Base-by-base conservation (phyloP, 2,888 invertebrate species). In the Lissonota sp. region DNA sequence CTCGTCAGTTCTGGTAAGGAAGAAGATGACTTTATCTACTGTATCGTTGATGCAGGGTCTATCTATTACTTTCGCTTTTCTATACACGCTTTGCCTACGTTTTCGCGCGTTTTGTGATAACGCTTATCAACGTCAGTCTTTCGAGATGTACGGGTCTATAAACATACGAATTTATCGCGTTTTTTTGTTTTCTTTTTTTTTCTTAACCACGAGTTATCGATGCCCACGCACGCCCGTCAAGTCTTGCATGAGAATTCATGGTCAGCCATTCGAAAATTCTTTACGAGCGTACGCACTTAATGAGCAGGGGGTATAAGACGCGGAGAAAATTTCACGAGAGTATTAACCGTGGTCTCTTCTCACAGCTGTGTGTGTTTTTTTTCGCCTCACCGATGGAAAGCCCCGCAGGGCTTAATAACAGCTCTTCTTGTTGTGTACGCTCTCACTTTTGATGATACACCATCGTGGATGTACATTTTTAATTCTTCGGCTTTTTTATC, bases 191-290 rank as follows among this genome's bases (percentile, higher is more conserved):
- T 44, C 4, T 4, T 44, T 44, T 26, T 26, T 26, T 26, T 26
- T 26, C 26, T 26, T 26, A 3, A 26, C 26, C 16, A n/a, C 37
- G 71, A 58, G 49, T 58, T 14, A 26, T 14, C 49, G 58, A 51
- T 46, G 53, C 53, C 42, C 46, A 60, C 66, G 60, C 62, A 46
- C 42, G 26, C 12, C n/a, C n/a, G 64, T 55, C 71, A 40, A 51
- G 26, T 7, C 46, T 40, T 60, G 40, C 42, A 26, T 4, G 63
- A 79, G 73, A 64, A 80, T 80, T 80, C 80, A 80, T 80, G 77
- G 80, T 77, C 77, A 77, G 77, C 77, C 77, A 70, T 77, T 73
- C 73, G 69, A 73, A 80, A 80, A 77, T 75, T 73, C 69, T 80
- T 80, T 70, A 80, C 73, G 80, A 72, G 49, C 66, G 51, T 67